Evolutionary conservation across 2,797 vertebrate genomes (phyloP), one percentile per base, ranked within the genome.

Genomic region (Cirrhinus mrigala): DNA sequence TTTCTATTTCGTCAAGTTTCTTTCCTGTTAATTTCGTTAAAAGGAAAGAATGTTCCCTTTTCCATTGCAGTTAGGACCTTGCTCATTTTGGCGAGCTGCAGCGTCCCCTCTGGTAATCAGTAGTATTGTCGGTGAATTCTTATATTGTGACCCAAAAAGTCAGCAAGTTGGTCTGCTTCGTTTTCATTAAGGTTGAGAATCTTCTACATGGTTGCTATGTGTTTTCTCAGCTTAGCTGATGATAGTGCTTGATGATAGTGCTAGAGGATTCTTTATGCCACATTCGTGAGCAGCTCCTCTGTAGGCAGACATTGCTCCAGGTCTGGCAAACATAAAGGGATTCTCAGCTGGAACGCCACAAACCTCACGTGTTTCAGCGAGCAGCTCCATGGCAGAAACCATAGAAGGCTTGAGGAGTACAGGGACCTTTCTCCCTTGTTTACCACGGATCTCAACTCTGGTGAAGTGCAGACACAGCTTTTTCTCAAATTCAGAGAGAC

Each of bases 231-330:
- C 27, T 37, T 78, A 33, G 75, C n/a, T 20, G 52, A 77, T 6
- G 52, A 58, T 52, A 78, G 70, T 0, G 85, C 81, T 74, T 29
- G 52, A 77, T 6, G 52, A 58, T 52, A 78, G 70, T 0, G 85
- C 81, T 74, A n/a, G 69, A 3, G 5, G 20, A 46, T 24, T 60
- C 10, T 60, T 60, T n/a, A 82, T 76, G 58, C 83, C 64, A 86
- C 70, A 87, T 6, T 83, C 82, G 64, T 81, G 73, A 79, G 1
- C 3, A 64, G 1, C 58, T 1, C 58, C 58, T 60, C n/a, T 60
- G 58, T 60, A 60, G n/a, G 22, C 58, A 12, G 62, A 33, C 24
- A 66, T 29, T 29, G 62, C 62, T 33, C 27, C 62, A 66, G 27
- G 27, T 29, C 27, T 66, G 16, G 27, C 27, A 18, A 66, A 66